A percentile compares a stretch with the other conserved stretches of the same genome.
Conservation (phyloP, 2,113 vertebrate genomes). For the Brienomyrus brachyistius region DNA sequence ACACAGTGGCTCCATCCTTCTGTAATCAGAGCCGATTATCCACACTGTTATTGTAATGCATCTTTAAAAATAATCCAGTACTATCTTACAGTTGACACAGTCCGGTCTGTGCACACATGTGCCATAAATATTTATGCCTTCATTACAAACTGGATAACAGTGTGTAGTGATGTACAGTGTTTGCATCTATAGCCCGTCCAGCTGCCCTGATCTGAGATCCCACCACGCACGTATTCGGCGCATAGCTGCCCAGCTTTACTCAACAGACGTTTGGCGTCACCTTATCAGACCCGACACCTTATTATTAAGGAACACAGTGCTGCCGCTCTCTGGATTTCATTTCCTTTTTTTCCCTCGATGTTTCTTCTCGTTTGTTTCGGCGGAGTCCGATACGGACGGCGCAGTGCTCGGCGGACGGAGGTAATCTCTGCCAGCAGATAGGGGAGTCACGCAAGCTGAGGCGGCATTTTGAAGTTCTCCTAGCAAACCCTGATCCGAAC, state of each 20-base stretch:
- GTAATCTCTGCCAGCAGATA: neutral
- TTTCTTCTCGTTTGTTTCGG: neutral
- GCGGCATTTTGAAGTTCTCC: neutral
- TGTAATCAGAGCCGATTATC: no score
- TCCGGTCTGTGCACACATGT: neutral
- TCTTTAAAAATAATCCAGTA: neutral
- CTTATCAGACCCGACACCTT: neutral
- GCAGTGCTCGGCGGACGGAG: neutral
- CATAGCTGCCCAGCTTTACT: neutral
- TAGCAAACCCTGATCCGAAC: neutral
- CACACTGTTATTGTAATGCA: neutral
- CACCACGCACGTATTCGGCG: neutral
- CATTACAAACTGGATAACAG: neutral
- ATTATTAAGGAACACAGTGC: neutral
- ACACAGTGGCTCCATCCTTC: neutral
- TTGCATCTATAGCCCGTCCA: neutral
- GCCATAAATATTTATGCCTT: neutral
- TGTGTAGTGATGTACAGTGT: neutral
- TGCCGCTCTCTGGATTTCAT: neutral
- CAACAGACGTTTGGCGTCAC: neutral
- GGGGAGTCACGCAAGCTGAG: neutral
- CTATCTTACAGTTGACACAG: neutral
- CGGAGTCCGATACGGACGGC: neutral
- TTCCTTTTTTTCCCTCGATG: neutral
- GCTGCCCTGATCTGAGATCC: neutral